Percentiles rank a stretch among this genome's conserved stretches.
phyloP scores from a whole-genome alignment of 2,888 invertebrate species.

The Apamea epomidion region DNA sequence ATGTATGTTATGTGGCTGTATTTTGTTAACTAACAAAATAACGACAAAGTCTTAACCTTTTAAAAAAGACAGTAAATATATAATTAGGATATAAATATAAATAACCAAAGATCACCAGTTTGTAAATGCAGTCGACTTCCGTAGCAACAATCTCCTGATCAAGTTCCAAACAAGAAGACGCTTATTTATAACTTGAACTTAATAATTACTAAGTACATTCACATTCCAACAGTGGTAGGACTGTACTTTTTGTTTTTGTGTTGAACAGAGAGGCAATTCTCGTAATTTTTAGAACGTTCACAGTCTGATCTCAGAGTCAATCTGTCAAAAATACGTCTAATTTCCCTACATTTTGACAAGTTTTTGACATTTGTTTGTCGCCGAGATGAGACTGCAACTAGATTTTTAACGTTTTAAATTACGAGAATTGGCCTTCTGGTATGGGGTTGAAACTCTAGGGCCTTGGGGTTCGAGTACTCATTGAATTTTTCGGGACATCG shows the following conservation, averaged over 20 bases:
- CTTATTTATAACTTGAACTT: slow-evolving; percentile 7
- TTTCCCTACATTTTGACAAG: no score
- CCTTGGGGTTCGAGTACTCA: no score
- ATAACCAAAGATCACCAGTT: slow-evolving; percentile 5
- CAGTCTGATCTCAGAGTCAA: no score
- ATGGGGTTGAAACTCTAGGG: no score
- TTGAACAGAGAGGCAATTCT: no score
- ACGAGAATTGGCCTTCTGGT: no score
- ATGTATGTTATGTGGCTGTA: neutral
- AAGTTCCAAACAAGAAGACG: neutral
- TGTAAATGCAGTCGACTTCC: neutral
- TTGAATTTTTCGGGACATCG: no score
- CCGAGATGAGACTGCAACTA: no score
- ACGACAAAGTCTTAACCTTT: neutral
- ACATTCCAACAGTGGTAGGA: neutral
- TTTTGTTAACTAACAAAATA: neutral
- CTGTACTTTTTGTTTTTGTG: neutral
- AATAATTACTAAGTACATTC: neutral
- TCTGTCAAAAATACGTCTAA: no score
- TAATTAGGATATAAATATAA: neutral
- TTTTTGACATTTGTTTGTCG: no score
- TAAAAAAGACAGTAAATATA: neutral
- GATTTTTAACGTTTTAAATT: no score
- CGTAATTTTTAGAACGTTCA: no score
- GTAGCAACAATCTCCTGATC: slow-evolving; percentile 33